Evolutionary conservation across 2,113 vertebrate genomes (phyloP).

Genomic region (Camelus bactrianus): DNA sequence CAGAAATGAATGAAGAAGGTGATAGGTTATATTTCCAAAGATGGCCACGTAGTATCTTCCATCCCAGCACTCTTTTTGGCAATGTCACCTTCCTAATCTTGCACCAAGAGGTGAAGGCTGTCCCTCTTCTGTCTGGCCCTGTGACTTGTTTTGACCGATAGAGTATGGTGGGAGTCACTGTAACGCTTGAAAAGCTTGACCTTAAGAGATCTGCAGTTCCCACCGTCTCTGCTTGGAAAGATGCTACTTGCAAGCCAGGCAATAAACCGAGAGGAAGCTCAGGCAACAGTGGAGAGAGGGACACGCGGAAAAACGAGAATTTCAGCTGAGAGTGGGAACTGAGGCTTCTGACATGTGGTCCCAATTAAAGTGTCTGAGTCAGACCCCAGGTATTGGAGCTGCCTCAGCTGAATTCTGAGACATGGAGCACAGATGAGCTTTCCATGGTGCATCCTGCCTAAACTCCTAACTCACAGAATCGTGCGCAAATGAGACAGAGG

Average conservation of each 20-base stretch:
- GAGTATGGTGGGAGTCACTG: not conserved
- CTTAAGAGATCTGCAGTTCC: not conserved
- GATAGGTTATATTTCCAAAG: not conserved
- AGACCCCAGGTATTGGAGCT: not conserved
- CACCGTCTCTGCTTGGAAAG: not conserved
- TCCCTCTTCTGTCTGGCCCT: not conserved
- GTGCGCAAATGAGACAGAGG: not conserved
- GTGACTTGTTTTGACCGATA: not conserved
- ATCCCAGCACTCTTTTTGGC: not conserved
- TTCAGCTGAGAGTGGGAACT: not conserved
- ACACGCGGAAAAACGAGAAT: not conserved
- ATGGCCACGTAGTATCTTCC: rapidly evolving
- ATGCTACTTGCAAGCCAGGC: not conserved
- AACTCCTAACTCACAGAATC: not conserved
- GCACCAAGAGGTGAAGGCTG: not conserved
- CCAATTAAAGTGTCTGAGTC: not conserved
- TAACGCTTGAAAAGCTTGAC: not conserved
- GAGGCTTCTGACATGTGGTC: not conserved
- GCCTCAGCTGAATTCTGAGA: not conserved
- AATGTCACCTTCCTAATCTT: not conserved
- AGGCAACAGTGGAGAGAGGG: not conserved
- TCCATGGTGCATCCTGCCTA: not conserved
- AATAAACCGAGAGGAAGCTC: not conserved
- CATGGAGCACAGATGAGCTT: not conserved
- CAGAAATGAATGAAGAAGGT: not conserved